Percentiles rank a stretch among this genome's conserved stretches.
phyloP scores from a whole-genome alignment of 1,140 invertebrate species.

The Anthonomus grandis region DNA sequence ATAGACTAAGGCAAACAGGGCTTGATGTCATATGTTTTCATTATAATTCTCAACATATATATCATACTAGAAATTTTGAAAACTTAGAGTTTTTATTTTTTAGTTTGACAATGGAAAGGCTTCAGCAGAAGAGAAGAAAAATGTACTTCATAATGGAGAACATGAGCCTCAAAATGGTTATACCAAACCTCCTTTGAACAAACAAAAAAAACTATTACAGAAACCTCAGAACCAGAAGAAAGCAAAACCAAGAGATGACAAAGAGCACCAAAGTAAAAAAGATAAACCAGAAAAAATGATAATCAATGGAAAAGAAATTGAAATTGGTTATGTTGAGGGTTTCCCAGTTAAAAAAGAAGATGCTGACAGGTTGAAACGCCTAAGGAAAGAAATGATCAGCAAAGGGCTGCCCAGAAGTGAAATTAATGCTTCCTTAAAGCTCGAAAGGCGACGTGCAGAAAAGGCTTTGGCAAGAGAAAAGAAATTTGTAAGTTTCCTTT shows the following conservation, averaged over 20 bases:
- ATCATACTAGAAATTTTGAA: no score
- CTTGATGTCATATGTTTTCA: no score
- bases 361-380: slow-evolving; percentile 59
- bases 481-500: slow-evolving; percentile 51
- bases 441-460: slow-evolving; percentile 68
- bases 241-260: slow-evolving; percentile 33
- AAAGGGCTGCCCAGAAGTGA: slow-evolving; percentile 68
- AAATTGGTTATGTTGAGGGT: slow-evolving; percentile 63
- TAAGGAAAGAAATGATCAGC: slow-evolving; percentile 61
- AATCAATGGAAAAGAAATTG: slow-evolving; percentile 62
- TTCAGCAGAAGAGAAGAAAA: slow-evolving; percentile 11
- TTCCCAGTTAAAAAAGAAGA: slow-evolving; percentile 70
- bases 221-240: slow-evolving; percentile 18
- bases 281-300: slow-evolving; percentile 52
- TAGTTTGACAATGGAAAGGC: slow-evolving; percentile 28
- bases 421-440: slow-evolving; percentile 62
- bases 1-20: no score
- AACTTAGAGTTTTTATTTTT: no score
- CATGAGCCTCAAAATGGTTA: not conserved
- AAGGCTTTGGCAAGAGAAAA: slow-evolving; percentile 64
- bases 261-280: slow-evolving; percentile 42
- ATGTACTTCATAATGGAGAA: slow-evolving; percentile 7
- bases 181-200: slow-evolving; percentile 1
- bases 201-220: slow-evolving; percentile 15
- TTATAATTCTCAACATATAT: no score